Base-by-base conservation (phyloP, 2,888 invertebrate species). In the Choreutis nemorana region DNA sequence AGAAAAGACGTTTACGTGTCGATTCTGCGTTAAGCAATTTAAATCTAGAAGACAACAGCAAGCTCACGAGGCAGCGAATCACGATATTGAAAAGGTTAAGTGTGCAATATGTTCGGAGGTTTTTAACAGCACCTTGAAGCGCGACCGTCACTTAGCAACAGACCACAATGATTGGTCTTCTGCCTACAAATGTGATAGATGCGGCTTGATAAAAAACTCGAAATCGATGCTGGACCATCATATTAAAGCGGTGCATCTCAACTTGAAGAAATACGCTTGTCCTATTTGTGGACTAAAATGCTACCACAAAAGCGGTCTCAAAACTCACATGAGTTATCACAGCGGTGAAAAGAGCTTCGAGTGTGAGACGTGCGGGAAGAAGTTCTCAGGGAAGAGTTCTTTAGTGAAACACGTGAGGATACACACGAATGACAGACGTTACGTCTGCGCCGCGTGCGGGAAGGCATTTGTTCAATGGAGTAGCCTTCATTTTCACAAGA, bases 361-460 rank as follows among this genome's bases (percentile, higher is more conserved):
- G 10, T 63, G 62, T 29, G 9, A 20, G 5, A 11, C 33, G 3
- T 63, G 62, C 23, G 40, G 45, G 5, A 61, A 59, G 26, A 39
- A 52, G 11, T 64, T 60, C 25, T 16, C 31, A 4, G 32, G 35
- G 14, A 32, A 31, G 9, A 11, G 25, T 6, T 23, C 30, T 4
- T 9, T 37, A 51, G 30, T 23, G 6, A 42, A 62, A 4, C 68
- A 68, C 32, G 30, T 50, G 12, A 40, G 64, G 2, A 62, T 64
- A 4, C 70, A 71, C 26, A 66, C 62, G 0, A 61, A 63, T 1
- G 61, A 62, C 27, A 63, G 58, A 30, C 59, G 66, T 1, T 62
- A 50, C 30, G 36, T 50, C 2, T 67, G 71, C 34, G 45, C 42
- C 11, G 40, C 60, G 2, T 72, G 72, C 31, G 54, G 59, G 9